Evolutionary conservation across 2,888 invertebrate species (phyloP), one percentile per base, ranked within the genome.

Genomic region (Ennomos quercinarius): DNA sequence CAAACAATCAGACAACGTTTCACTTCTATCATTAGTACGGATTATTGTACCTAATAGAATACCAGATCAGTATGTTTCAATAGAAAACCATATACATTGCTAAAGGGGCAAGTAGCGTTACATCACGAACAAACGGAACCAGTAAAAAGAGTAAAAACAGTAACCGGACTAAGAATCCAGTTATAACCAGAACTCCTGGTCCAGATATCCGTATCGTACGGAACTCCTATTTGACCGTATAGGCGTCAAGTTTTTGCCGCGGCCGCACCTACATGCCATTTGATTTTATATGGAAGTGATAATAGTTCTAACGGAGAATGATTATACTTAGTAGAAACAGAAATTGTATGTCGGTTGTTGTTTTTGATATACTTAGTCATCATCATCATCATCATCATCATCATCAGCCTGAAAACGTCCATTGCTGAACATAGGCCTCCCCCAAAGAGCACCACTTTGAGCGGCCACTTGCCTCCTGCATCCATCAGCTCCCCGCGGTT

Each of bases 121-220:
- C 4, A 35, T 44, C 10, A 35, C 17, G 12, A 39, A 44, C 49
- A 40, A 37, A 53, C 36, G 11, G 2, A n/a, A n/a, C 46, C 42
- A n/a, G 10, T 34, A 45, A 43, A 36, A 43, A 3, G n/a, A n/a
- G n/a, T n/a, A n/a, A n/a, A n/a, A 9, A 17, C 35, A 42, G 17
- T 10, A 38, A 41, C 36, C 35, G 38, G 10, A 43, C 35, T 42
- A 6, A 49, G 44, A 52, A 59, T 54, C 49, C 50, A 50, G 49
- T 54, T 34, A 40, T 38, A 49, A 38, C n/a, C 38, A 59, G 49
- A 45, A 38, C 17, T 49, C 48, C 43, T 44, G 34, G 42, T 49
- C 60, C 51, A 55, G 60, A 56, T 55, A 55, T 52, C 55, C 55
- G 51, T 34, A 40, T 17, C 47, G 41, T 55, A 52, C 60, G 60